Conservation (phyloP, 2,888 invertebrate genomes). For the Tanypteryx hageni region DNA sequence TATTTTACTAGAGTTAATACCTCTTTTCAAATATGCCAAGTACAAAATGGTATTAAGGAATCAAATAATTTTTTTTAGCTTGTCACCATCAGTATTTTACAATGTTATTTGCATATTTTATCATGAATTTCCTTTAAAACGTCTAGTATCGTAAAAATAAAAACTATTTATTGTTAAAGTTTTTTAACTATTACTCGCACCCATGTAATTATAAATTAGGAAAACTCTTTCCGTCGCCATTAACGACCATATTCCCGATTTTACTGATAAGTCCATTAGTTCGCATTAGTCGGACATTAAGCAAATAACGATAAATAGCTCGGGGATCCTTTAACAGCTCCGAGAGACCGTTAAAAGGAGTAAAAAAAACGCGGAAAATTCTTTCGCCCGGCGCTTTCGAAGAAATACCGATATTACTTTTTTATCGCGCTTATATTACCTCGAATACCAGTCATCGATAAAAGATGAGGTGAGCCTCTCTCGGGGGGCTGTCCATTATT, state of each 20-base stretch:
- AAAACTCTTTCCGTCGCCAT: background rate
- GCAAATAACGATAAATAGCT: slow-evolving; percentile 33
- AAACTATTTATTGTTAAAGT: no score
- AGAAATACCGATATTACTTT: slow-evolving; percentile 53
- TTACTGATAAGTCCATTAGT: slow-evolving; percentile 29
- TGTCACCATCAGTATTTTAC: no score
- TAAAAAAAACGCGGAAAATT: background rate
- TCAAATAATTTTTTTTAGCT: no score
- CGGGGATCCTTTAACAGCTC: background rate
- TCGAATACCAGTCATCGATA: slow-evolving; percentile 61
- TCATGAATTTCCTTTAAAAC: no score
- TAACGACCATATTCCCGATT: background rate
- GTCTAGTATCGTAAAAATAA: no score
- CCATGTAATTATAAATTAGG: background rate
- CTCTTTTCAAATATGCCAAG: no score
- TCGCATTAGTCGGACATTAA: slow-evolving; percentile 6
- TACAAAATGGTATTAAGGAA: no score
- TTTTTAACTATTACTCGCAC: background rate
- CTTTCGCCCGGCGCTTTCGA: slow-evolving; percentile 37
- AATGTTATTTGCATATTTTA: no score
- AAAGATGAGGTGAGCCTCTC: slow-evolving; percentile 34
- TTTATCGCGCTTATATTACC: slow-evolving; percentile 43
- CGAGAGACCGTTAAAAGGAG: background rate
- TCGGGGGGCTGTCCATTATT: slow-evolving; percentile 33
- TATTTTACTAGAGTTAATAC: no score